Conservation (phyloP, 2,797 vertebrate species). For the Oreochromis mossambicus region DNA sequence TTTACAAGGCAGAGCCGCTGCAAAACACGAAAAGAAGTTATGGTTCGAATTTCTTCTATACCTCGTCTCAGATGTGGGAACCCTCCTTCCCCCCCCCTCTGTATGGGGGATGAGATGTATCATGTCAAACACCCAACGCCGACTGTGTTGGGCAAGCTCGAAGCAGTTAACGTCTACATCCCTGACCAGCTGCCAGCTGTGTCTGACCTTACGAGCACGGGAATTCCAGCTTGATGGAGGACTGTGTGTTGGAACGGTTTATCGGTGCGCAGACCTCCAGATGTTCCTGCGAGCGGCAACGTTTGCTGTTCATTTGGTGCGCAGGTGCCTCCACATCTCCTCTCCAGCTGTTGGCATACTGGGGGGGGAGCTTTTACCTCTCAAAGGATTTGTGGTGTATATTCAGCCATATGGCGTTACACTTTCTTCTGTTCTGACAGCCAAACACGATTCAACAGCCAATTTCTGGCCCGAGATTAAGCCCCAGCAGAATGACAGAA, state of each 20-base stretch:
- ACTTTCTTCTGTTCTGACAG: conserved; percentile 74
- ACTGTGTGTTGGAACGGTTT: conserved; percentile 54
- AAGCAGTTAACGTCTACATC: conserved; percentile 55
- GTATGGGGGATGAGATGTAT: conserved; percentile 51
- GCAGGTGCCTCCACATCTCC: conserved; percentile 79
- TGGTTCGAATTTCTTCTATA: conserved; percentile 57
- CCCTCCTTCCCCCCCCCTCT: background rate
- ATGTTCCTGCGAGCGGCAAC: conserved; percentile 66
- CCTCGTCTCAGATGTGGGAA: conserved; percentile 64
- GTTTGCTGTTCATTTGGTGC: conserved; percentile 72
- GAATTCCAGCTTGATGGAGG: conserved; percentile 60
- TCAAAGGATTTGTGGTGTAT: conserved; percentile 72
- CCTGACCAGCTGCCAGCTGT: conserved; percentile 62
- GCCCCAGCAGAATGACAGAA: conserved; percentile 53
- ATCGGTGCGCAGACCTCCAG: conserved; percentile 65
- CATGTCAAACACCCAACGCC: conserved; percentile 54
- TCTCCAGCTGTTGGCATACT: conserved; percentile 73
- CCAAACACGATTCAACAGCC: conserved; percentile 72
- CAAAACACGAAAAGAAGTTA: conserved; percentile 50
- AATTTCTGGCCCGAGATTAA: conserved; percentile 68
- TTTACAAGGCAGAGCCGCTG: conserved; percentile 44
- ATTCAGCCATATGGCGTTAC: conserved; percentile 70
- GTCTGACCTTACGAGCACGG: conserved; percentile 64
- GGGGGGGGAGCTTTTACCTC: conserved; percentile 48
- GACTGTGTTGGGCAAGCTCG: conserved; percentile 42